These are phyloP conservation scores for Eonycteris spelaea DNA, from an alignment of 2,113 vertebrate genomes.

Conservation along the genomic window DNA sequence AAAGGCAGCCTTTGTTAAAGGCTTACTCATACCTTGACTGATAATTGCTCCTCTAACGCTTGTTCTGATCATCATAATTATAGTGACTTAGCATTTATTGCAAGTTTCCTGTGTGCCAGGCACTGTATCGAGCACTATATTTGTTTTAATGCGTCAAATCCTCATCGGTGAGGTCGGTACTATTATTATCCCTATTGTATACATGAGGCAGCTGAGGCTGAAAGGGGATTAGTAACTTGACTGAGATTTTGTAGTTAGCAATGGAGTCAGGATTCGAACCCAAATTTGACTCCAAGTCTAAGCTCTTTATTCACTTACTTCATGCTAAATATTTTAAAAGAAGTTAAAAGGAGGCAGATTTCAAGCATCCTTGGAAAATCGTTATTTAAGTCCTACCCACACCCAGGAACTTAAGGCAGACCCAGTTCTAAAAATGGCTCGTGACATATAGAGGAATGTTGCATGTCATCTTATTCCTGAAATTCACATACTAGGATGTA, in stretches of 20 bases:
- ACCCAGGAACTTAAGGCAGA: not conserved
- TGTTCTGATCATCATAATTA: not conserved
- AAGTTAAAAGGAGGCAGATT: not conserved
- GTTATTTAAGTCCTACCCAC: not conserved
- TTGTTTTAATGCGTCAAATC: not conserved
- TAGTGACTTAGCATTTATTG: not conserved
- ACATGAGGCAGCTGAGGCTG: not conserved
- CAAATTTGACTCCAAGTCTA: not conserved
- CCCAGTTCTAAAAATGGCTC: not conserved
- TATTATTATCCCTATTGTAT: not conserved
- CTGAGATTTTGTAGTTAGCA: not conserved
- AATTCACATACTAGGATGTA: not conserved
- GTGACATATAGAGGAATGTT: not conserved
- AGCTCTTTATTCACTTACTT: not conserved
- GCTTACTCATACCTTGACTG: not conserved
- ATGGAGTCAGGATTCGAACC: not conserved
- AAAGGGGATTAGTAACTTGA: not conserved
- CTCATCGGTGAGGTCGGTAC: not conserved
- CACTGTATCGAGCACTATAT: not conserved
- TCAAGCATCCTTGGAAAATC: not conserved
- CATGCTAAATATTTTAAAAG: not conserved
- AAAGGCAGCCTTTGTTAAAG: slow-evolving; percentile 5
- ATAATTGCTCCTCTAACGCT: not conserved
- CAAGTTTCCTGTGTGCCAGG: not conserved
- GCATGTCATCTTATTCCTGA: not conserved